Evolutionary conservation across 1,140 invertebrate species (phyloP).

Genomic region (Aphelenchoides besseyi): DNA sequence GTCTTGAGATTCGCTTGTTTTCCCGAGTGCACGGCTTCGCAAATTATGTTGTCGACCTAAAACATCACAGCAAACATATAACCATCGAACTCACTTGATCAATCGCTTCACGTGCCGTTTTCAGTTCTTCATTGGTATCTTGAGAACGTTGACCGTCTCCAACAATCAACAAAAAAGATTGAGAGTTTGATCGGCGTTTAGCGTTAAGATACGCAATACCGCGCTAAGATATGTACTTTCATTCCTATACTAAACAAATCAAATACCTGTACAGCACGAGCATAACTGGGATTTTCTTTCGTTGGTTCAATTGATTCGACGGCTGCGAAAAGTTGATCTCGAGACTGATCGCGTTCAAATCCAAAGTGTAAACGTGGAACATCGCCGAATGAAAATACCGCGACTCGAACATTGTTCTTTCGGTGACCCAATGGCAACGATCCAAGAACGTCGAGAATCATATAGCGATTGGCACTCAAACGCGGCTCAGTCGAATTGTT

Average conservation of each 20-base stretch:
- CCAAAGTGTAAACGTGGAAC: slow-evolving; percentile 38
- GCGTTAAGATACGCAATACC: slow-evolving; percentile 46
- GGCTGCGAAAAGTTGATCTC: slow-evolving; percentile 33
- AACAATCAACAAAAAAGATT: slow-evolving; percentile 44
- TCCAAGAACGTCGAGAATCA: slow-evolving; percentile 48
- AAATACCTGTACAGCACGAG: slow-evolving; percentile 40
- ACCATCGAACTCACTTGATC: slow-evolving; percentile 24
- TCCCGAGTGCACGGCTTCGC: slow-evolving; percentile 47
- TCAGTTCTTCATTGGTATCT: slow-evolving; percentile 35
- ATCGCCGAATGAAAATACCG: slow-evolving; percentile 41
- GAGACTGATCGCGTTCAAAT: slow-evolving; percentile 40
- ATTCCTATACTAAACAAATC: no score
- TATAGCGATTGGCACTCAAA: slow-evolving; percentile 52
- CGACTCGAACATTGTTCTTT: slow-evolving; percentile 37
- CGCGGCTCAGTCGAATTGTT: slow-evolving; percentile 36
- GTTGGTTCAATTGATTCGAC: slow-evolving; percentile 42
- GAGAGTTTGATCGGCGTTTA: slow-evolving; percentile 31
- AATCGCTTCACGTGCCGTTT: slow-evolving; percentile 29
- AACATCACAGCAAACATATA: slow-evolving; percentile 22
- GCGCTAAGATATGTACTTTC: no score
- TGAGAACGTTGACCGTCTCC: slow-evolving; percentile 43
- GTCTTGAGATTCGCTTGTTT: slow-evolving; percentile 44
- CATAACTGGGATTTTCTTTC: slow-evolving; percentile 41
- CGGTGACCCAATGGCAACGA: slow-evolving; percentile 44
- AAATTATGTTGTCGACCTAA: slow-evolving; percentile 32